phyloP scores from a whole-genome alignment of 1,140 invertebrate species.

The Cardiocondyla obscurior region DNA sequence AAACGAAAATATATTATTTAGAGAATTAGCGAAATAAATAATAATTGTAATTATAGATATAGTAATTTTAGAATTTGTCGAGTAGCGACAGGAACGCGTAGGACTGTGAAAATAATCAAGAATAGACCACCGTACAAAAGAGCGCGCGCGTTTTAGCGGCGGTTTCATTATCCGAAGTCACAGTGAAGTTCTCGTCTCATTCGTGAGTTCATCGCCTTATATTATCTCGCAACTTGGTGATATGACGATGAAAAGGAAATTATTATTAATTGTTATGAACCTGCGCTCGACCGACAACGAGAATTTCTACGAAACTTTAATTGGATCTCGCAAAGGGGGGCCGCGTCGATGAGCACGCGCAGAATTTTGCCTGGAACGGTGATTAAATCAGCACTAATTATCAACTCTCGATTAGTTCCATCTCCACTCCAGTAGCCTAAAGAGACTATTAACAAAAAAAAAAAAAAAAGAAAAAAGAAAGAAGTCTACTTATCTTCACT shows the following conservation, averaged over 20 bases:
- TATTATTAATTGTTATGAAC: constrained; percentile 42
- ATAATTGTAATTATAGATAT: constrained; percentile 11
- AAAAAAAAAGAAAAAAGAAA: no score
- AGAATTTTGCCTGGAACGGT: constrained; percentile 15
- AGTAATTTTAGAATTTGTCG: no score
- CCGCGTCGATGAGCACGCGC: not conserved
- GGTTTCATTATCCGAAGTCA: not conserved
- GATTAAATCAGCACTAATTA: constrained; percentile 61
- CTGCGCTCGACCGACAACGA: constrained; percentile 4
- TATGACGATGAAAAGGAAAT: constrained; percentile 15
- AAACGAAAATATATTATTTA: not conserved
- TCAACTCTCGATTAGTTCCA: constrained; percentile 51
- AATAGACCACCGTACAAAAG: not conserved
- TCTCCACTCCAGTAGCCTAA: not conserved
- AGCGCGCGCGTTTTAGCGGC: not conserved
- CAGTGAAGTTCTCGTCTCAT: not conserved
- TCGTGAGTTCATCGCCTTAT: not conserved
- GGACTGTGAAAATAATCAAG: constrained; percentile 12
- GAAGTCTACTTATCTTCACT: not conserved
- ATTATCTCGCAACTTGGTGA: not conserved
- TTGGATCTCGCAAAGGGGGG: constrained; percentile 6
- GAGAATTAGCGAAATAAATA: not conserved
- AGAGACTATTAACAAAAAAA: constrained; percentile 26
- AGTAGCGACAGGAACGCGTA: no score
- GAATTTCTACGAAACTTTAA: constrained; percentile 40